Base-by-base conservation (phyloP, 2,797 vertebrate species). In the Clarias pachynema region DNA sequence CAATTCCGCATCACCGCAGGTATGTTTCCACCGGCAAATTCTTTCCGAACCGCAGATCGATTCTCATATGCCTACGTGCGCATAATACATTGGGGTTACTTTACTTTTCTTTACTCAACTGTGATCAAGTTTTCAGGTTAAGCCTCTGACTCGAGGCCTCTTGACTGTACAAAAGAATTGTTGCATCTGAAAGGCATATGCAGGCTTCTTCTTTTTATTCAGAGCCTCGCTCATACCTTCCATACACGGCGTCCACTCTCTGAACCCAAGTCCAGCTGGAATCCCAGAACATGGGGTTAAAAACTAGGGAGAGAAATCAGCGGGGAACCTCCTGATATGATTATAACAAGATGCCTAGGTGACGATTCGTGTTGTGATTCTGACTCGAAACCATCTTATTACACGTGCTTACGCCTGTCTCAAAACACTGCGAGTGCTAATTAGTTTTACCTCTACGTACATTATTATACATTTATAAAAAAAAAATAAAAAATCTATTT, bases 41-140 rank as follows among this genome's bases (percentile, higher is more conserved):
- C n/a, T 26, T 65, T 79, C 37, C 34, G n/a, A 49, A 65, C 78
- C 60, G 60, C 78, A 79, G 78, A 79, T 79, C 29, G 78, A 79
- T 65, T 79, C 29, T 65, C 44, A 79, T 20, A 65, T 65, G 37
- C 57, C 24, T 20, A 49, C 60, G 18, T 49, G 59, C 10, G 57
- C 60, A 49, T 65, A 29, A 65, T 79, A 40, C 2, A 79, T 29
- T 12, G 4, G 4, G 16, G 57, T 79, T 78, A 78, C 31, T 78
- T 78, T 62, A 40, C 77, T 79, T 79, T 62, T n/a, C 34, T 79
- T 78, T 59, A 59, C 74, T 78, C 31, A 59, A 37, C 73, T 14
- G 72, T 20, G 72, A 59, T 78, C 53, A 78, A 60, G 74, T 60
- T 78, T 78, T 34, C 74, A 78, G 56, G 29, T 59, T 37, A 59